Evolutionary conservation across 2,888 invertebrate genomes (phyloP).

Genomic region (Athalia cordata): DNA sequence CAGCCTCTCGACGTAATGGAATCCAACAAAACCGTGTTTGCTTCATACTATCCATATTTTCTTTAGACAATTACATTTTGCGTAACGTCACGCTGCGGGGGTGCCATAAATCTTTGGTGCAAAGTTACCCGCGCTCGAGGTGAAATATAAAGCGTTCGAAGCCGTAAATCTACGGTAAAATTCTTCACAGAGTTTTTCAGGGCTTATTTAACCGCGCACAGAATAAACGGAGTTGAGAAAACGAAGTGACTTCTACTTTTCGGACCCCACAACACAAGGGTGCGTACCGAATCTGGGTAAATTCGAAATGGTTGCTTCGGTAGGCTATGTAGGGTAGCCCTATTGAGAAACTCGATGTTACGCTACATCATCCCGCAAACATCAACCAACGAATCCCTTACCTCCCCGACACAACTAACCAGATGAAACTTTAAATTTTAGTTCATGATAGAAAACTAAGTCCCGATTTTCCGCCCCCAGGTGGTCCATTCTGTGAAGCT

Average conservation of each 20-base stretch:
- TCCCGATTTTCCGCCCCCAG: neutral
- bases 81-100: slow-evolving; percentile 26
- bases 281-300: slow-evolving; percentile 40
- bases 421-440: neutral
- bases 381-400: slow-evolving; percentile 8
- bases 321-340: neutral
- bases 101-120: slow-evolving; percentile 23
- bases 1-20: neutral
- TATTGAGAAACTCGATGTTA: slow-evolving; percentile 15
- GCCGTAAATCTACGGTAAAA: slow-evolving; percentile 27
- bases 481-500: neutral
- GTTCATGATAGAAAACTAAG: neutral
- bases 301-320: slow-evolving; percentile 28
- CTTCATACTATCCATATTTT: slow-evolving; percentile 29
- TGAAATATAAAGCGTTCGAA: slow-evolving; percentile 1
- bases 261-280: slow-evolving; percentile 21
- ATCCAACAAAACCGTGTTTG: slow-evolving; percentile 25
- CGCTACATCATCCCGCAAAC: slow-evolving; percentile 16
- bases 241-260: slow-evolving; percentile 30
- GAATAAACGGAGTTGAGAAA: slow-evolving; percentile 4
- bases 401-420: neutral
- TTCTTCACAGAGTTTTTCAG: slow-evolving; percentile 23
- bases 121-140: slow-evolving; percentile 26
- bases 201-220: too few relatives aligned
- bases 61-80: slow-evolving; percentile 35